These are phyloP conservation scores for Xylophagus ater DNA, from an alignment of 2,888 invertebrate species.

Conservation along the genomic window DNA sequence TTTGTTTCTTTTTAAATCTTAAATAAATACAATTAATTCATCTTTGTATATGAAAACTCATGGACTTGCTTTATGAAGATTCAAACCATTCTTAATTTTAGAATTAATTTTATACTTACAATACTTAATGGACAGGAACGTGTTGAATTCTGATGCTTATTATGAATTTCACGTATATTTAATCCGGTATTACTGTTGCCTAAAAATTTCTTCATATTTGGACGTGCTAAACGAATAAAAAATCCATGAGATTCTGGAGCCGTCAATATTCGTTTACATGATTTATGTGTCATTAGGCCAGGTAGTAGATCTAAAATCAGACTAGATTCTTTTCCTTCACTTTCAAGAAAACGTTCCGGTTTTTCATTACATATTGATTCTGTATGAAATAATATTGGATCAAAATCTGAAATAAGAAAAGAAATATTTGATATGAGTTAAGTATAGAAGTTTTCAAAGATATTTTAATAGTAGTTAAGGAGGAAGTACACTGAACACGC, in stretches of 20 bases:
- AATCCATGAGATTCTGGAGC: slow-evolving; percentile 35
- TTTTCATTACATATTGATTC: slow-evolving; percentile 33
- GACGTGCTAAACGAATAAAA: slow-evolving; percentile 32
- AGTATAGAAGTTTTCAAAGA: too few species aligned
- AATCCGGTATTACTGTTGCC: neutral
- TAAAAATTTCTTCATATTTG: slow-evolving; percentile 9
- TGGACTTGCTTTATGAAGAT: too few species aligned
- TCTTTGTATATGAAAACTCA: too few species aligned
- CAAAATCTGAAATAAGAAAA: slow-evolving; percentile 25
- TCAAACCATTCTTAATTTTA: too few species aligned
- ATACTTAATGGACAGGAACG: slow-evolving; percentile 33
- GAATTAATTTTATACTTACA: slow-evolving; percentile 34
- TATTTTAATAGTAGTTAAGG: too few species aligned
- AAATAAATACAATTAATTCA: too few species aligned
- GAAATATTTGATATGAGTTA: too few species aligned
- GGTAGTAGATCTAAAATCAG: slow-evolving; percentile 35
- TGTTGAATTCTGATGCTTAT: slow-evolving; percentile 21
- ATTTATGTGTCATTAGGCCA: slow-evolving; percentile 23
- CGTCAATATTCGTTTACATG: slow-evolving; percentile 33
- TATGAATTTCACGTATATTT: neutral
- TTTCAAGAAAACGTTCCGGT: slow-evolving; percentile 34
- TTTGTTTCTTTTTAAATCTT: too few species aligned
- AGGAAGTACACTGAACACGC: too few species aligned
- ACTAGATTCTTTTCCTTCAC: slow-evolving; percentile 37
- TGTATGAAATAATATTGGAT: slow-evolving; percentile 26